Base-by-base conservation (phyloP, 2,113 vertebrate genomes). In the Nasalis larvatus region DNA sequence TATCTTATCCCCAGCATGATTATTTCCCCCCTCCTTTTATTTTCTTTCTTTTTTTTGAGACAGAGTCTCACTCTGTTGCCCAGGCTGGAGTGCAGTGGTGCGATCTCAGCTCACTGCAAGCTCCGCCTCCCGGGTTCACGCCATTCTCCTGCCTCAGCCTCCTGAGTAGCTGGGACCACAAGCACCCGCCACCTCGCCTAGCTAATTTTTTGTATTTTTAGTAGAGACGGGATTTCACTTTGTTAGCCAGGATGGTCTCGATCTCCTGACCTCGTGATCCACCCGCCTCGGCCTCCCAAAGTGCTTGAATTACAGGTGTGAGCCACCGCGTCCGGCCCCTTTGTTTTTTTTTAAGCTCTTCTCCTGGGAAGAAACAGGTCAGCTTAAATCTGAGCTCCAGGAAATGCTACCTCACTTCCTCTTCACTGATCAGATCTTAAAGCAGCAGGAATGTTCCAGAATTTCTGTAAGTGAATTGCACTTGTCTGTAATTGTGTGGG, bases 151-250 rank as follows among this genome's bases (percentile, higher is more conserved):
- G 47, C 47, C 47, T 49, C 47, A 49, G 47, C 47, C 47, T 49
- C 47, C 47, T 0, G 3, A 49, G 13, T 49, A 49, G 47, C 47
- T 49, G 47, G 47, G 47, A 49, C 47, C 14, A 49, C 47, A 14
- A 13, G 13, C 13, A 0, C 47, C 47, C 3, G 3, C 47, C 47
- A 49, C 47, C 47, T 49, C 13, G 47, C 47, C 47, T 0, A 0
- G 47, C 13, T 49, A 49, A 14, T 49, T 49, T 49, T 49, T 49
- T 49, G 47, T 49, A 49, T 49, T 49, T 49, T 49, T 49, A 49
- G 47, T 49, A 49, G 47, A 49, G 47, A 49, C 47, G 3, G 47
- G 13, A 13, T 49, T 49, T 14, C 13, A 49, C 47, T 13, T 0
- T 49, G 47, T 49, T 49, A 49, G 47, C 47, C 47, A 49, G 47